Conservation (phyloP, 1,140 invertebrate species). For the Nylanderia fulva region DNA sequence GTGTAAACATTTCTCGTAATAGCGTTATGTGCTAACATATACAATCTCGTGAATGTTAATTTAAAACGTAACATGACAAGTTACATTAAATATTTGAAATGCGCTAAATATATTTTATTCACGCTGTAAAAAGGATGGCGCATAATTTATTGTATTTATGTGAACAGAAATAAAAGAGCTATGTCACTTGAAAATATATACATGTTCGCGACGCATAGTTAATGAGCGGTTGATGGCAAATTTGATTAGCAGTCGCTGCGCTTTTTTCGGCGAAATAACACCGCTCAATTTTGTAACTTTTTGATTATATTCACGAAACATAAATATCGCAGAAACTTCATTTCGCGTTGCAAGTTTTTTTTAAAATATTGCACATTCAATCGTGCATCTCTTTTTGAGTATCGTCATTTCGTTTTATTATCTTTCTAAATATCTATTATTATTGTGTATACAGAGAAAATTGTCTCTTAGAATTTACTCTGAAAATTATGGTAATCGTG, state of each 20-base stretch:
- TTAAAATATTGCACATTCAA: not conserved
- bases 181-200: not conserved
- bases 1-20: not conserved
- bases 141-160: not conserved
- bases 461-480: no score
- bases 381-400: no score
- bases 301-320: not conserved
- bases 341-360: not conserved
- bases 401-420: no score
- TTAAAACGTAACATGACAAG: not conserved
- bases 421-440: no score
- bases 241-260: constrained; percentile 12
- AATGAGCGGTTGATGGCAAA: not conserved
- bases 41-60: not conserved
- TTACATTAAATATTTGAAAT: not conserved
- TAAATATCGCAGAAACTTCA: not conserved
- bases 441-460: no score
- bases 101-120: not conserved
- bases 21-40: not conserved
- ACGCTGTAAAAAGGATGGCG: not conserved
- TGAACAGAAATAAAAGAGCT: not conserved
- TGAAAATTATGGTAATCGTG: no score
- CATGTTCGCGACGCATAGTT: constrained; percentile 18
- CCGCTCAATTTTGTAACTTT: not conserved
- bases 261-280: not conserved